Base-by-base conservation (phyloP, 2,113 vertebrate species). In the Lagopus leucura region DNA sequence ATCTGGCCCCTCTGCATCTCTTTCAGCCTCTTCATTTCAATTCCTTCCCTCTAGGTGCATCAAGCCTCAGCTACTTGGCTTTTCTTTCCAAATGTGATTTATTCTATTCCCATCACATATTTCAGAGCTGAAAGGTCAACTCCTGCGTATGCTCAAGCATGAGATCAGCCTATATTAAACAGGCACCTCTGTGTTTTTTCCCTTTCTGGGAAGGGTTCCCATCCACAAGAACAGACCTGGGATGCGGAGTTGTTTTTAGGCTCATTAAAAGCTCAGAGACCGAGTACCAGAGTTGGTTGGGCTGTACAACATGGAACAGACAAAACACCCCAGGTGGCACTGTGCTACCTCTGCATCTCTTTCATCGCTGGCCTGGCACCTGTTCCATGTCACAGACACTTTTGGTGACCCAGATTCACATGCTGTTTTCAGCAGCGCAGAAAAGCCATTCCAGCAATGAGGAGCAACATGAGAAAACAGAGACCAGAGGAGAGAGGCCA, bases 91-190 rank as follows among this genome's bases (percentile, higher is more conserved):
- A 63, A 36, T 93, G 72, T 88, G 86, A 90, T 92, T 93, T 96
- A 65, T 84, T 89, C 77, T 93, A 57, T 86, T 90, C 90, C 80
- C 88, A 94, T 75, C 90, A 89, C 70, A 93, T 75, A 88, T 93
- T 93, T 93, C 90, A 92, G 86, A 58, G 13, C 73, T 70, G 89
- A 95, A 95, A 95, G 90, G 88, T 93, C 88, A 96, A 54, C 57
- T 90, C 79, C 96, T 83, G 92, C 57, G 2, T 94, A 93, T 74
- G 82, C 61, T 93, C 80, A 93, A 86, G 86, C 73, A 96, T 91
- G 90, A 94, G 92, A 96, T 92, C 92, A 96, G 92, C 65, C 73
- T 95, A 91, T 38, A 90, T 92, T 93, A 88, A 96, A 93, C 38
- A 86, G 80, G 73, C 65, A 90, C n/a, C 61, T 92, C 86, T 45